These are phyloP conservation scores for Hyposoter didymator DNA, from an alignment of 2,888 invertebrate genomes.

Conservation along the genomic window DNA sequence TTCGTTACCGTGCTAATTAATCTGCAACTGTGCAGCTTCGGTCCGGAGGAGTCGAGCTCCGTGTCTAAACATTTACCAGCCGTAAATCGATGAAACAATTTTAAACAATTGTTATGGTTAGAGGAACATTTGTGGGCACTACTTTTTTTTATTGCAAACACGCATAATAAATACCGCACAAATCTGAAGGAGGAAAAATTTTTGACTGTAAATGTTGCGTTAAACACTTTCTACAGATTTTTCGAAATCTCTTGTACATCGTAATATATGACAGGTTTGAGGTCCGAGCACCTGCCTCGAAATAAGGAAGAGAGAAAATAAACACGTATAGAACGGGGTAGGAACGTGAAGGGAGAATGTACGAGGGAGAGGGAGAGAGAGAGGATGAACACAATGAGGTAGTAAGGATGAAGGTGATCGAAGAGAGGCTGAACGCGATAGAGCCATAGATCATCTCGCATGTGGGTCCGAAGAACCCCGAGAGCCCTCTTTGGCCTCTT, in stretches of 20 bases:
- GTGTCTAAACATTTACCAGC: too few relatives aligned
- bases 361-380: conserved; percentile 67
- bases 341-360: conserved; percentile 68
- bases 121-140: too few relatives aligned
- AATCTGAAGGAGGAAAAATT: too few relatives aligned
- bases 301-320: conserved; percentile 53
- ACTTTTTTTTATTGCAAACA: neutral
- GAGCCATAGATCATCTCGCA: conserved; percentile 81
- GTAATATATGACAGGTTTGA: conserved; percentile 44
- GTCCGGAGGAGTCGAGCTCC: too few relatives aligned
- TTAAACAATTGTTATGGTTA: too few relatives aligned
- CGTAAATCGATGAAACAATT: too few relatives aligned
- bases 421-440: conserved; percentile 79
- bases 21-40: neutral
- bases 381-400: conserved; percentile 70
- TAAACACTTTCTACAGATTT: neutral
- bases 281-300: conserved; percentile 63
- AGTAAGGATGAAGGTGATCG: conserved; percentile 79
- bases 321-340: conserved; percentile 24
- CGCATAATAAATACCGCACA: too few relatives aligned
- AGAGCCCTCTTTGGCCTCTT: conserved; percentile 49
- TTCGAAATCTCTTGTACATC: conserved; percentile 3
- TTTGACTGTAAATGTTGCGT: too few relatives aligned
- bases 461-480: conserved; percentile 63
- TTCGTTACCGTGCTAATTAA: neutral